A percentile compares a stretch with the other conserved stretches of the same genome.
These are phyloP conservation scores for Tarsius wallacei DNA, from an alignment of 2,797 vertebrate species.

Conservation along the genomic window DNA sequence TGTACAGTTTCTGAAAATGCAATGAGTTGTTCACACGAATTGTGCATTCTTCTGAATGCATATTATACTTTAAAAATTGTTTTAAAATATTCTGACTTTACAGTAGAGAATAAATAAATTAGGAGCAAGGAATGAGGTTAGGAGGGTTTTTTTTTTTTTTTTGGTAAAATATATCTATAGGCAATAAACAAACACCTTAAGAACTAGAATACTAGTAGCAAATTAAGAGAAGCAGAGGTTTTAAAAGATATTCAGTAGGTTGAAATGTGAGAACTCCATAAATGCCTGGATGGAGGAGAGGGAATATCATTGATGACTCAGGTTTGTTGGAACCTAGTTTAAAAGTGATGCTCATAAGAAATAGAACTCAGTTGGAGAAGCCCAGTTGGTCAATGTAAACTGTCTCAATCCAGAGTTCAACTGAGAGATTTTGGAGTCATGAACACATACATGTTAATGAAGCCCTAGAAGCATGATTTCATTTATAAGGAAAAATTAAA, in stretches of 20 bases:
- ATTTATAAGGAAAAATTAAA: neutral
- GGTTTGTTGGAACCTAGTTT: neutral
- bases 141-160: neutral
- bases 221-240: neutral
- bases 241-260: neutral
- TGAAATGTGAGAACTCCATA: neutral
- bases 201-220: neutral
- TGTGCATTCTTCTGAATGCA: neutral
- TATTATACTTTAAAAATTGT: neutral
- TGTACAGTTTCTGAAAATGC: neutral
- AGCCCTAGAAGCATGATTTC: neutral
- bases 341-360: neutral
- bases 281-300: neutral
- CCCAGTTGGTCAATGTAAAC: neutral
- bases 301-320: neutral
- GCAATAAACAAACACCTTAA: neutral
- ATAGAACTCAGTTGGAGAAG: neutral
- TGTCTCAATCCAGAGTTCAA: neutral
- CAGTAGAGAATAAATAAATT: neutral
- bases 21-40: neutral
- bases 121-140: neutral
- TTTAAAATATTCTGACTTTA: neutral
- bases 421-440: neutral
- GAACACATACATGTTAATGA: slow-evolving; percentile 1
- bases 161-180: neutral